Evolutionary conservation across 2,888 invertebrate genomes (phyloP).

Genomic region (Ochlodes sylvanus): DNA sequence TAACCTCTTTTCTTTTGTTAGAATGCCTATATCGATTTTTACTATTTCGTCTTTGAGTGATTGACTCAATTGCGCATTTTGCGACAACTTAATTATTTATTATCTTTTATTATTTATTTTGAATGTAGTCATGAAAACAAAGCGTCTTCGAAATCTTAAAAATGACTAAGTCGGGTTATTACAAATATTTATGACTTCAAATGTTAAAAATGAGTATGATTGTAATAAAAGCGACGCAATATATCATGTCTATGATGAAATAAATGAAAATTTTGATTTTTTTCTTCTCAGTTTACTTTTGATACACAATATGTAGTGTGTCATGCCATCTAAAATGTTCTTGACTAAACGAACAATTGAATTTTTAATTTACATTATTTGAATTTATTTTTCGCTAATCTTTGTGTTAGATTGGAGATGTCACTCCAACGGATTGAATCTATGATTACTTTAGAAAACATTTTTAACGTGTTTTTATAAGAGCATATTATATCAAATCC

Average conservation of each 20-base stretch:
- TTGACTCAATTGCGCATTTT: no score
- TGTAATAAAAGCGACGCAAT: slow-evolving; percentile 3
- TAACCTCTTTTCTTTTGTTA: background rate
- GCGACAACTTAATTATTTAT: no score
- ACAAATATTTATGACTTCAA: background rate
- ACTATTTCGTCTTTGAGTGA: no score
- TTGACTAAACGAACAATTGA: no score
- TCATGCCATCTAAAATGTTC: no score
- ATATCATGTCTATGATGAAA: background rate
- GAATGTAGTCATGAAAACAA: no score
- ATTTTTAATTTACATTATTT: background rate
- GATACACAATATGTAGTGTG: background rate
- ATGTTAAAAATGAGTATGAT: no score
- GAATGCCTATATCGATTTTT: no score
- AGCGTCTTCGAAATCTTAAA: no score
- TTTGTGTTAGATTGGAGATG: background rate
- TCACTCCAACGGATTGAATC: background rate
- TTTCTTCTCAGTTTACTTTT: background rate
- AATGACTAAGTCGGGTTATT: no score
- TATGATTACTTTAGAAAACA: background rate
- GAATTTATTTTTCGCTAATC: no score
- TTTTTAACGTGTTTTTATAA: background rate
- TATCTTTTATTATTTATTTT: no score
- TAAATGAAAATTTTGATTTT: background rate
- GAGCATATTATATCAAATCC: background rate